Evolutionary conservation across 2,888 invertebrate genomes (phyloP), one percentile per base, ranked within the genome.

Genomic region (Papilio gigon): DNA sequence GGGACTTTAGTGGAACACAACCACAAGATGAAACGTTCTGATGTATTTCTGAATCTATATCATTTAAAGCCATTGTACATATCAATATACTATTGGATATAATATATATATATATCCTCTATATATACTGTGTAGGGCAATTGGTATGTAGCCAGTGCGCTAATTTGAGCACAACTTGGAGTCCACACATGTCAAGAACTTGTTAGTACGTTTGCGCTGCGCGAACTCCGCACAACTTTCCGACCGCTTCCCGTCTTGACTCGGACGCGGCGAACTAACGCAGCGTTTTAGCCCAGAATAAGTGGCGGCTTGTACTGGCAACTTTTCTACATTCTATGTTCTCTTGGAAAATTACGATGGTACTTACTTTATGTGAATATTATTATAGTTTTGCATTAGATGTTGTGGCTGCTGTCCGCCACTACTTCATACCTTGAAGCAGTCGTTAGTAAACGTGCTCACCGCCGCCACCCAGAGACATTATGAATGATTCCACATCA

Each of bases 171-270:
- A 11, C 42, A 42, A 42, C 22, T 27, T 42, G 22, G 40, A 42
- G 30, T 20, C 61, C 40, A 17, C 40, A 44, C 14, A 63, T 17
- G 27, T 47, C 47, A 47, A 47, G 47, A 63, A 63, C 47, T 63
- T 44, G 53, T 47, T 33, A 50, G 50, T 64, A 50, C 33, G 42
- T 59, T 33, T 60, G 47, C 59, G 59, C 22, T 22, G 47, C 47
- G 44, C 33, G 47, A 22, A 60, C 47, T 35, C 12, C 37, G 25
- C 17, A 17, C 25, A 66, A 63, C 47, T 67, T 60, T 22, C 11
- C 60, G 50, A 67, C 66, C 66, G 35, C 60, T 37, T 60, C 27
- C 60, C 60, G 60, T 50, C 66, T 50, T 25, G 50, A 50, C 66
- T 60, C 35, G 4, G 50, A 50, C 66, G 50, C 35, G 4, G 25